Base-by-base conservation (phyloP, 92 coral and sea anemone genomes). In the Pocillopora grandis region DNA sequence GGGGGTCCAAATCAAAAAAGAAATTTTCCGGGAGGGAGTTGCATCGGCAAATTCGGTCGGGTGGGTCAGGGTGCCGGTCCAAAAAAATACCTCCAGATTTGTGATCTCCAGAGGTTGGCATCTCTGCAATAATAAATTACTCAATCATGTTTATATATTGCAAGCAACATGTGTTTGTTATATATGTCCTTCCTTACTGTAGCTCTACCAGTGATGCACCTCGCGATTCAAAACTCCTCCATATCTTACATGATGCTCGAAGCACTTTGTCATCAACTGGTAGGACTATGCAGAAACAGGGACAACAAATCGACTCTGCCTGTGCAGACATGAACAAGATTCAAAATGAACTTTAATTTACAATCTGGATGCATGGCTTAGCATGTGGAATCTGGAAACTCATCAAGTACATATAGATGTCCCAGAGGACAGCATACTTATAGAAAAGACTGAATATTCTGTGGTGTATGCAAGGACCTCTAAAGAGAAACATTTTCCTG, bases 321-420 rank as follows among this genome's bases (percentile, higher is more conserved):
- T 94, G 98, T n/a, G 27, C 88, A 71, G 91, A 93, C 72, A 97
- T 94, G 95, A 97, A 94, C 90, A 94, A 84, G 80, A 84, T 97
- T 72, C 99, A 97, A 76, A 95, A 88, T 73, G 95, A 97, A 97
- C 92, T 14, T 64, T 97, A 37, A 89, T 94, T 35, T 85, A 90
- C 60, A 93, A 95, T 86, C 84, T 97, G 72, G 98, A 91, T 65
- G 76, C 97, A 0, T 97, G 99, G 99, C 55, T 97, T 16, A 88
- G 86, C 74, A 92, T 83, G 77, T 97, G 98, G 97, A 78, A 91
- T 68, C 66, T 92, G 52, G 85, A 88, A 62, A 76, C 83, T 56
- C 93, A 91, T 2, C 61, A 82, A 14, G 84, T 92, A 15, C 62
- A 81, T 52, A 92, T 94, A 49, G 70, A 89, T 76, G 92, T 89